Evolutionary conservation across 1,140 invertebrate genomes (phyloP).

Genomic region (Anastrepha obliqua): DNA sequence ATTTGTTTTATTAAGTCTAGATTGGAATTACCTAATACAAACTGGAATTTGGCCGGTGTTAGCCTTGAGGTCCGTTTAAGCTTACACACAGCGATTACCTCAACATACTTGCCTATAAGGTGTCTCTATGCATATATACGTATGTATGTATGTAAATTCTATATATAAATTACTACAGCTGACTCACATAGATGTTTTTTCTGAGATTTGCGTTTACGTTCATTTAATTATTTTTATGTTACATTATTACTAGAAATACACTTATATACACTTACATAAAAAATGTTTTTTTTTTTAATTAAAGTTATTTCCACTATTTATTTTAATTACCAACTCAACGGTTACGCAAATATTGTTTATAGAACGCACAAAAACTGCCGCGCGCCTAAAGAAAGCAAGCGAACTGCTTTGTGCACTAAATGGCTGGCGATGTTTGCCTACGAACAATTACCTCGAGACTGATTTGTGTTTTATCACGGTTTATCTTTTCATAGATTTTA

Average conservation of each 20-base stretch:
- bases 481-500: not conserved
- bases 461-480: not conserved
- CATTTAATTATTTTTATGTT: too few relatives aligned
- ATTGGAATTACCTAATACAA: not conserved
- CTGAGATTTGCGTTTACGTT: too few relatives aligned
- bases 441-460: not conserved
- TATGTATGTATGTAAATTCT: too few relatives aligned
- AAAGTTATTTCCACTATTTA: too few relatives aligned
- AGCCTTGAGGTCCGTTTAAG: not conserved
- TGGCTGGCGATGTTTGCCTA: not conserved
- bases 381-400: too few relatives aligned
- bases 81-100: constrained; percentile 1
- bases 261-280: too few relatives aligned
- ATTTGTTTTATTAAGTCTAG: not conserved
- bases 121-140: too few relatives aligned
- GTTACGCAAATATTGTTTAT: not conserved
- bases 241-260: too few relatives aligned
- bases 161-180: too few relatives aligned
- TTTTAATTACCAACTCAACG: not conserved
- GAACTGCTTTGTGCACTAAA: too few relatives aligned
- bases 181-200: too few relatives aligned
- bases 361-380: not conserved
- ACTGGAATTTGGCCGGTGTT: not conserved
- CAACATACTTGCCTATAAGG: not conserved
- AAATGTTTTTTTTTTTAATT: too few relatives aligned